Evolutionary conservation across 2,113 vertebrate genomes (phyloP), one percentile per base, ranked within the genome.

Genomic region (Phyllostomus discolor): DNA sequence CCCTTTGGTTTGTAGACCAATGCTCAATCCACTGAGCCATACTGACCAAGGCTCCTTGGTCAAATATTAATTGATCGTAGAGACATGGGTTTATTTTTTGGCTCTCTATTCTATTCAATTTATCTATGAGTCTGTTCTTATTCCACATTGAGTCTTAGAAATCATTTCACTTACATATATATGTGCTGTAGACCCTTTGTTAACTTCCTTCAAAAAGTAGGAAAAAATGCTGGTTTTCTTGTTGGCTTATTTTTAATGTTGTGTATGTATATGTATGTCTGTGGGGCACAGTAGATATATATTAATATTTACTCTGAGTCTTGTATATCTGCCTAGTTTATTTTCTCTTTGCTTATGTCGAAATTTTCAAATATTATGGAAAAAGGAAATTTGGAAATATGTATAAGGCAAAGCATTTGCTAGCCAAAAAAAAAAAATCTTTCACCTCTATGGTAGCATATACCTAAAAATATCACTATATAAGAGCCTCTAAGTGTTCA

Each of bases 251-350:
- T 72, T 94, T 89, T 75, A 82, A 90, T 73, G 24, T 41, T 82
- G 5, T 72, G 0, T 72, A 3, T 57, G 8, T 78, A 28, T 69
- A 43, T 20, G 0, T 33, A 14, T 43, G 3, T 43, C 4, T 64
- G 12, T 62, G 4, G 20, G 19, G 4, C 10, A 12, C 7, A 19
- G 20, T 50, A 50, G 24, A 16, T 48, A n/a, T 95, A 41, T 41
- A 41, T 80, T 80, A 88, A 57, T 95, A 94, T 43, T 78, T 88
- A 92, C 66, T 93, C 26, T 31, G 31, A 75, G 88, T 91, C 6
- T 14, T 95, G 16, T 1, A 54, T 1, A 62, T 50, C 9, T 90
- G 4, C 12, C 12, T 88, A 20, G 17, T 76, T 94, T 95, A 79
- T 2, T 80, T 91, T 90, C 31, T 76, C 6, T 10, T 69, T 1